Conservation (phyloP, 2,113 vertebrate genomes). For the Phyllostomus hastatus region DNA sequence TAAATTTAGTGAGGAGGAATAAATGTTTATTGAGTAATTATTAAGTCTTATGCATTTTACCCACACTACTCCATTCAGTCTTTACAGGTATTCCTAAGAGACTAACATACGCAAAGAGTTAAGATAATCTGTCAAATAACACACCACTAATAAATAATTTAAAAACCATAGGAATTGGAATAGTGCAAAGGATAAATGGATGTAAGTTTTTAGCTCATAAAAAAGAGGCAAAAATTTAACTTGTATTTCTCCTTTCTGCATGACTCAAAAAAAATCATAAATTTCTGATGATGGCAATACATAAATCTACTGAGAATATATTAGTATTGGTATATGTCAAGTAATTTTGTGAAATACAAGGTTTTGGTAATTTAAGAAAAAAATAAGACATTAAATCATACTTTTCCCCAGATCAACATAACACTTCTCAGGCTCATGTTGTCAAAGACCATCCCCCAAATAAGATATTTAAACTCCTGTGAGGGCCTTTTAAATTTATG, state of each 20-base stretch:
- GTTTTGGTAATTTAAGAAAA: neutral
- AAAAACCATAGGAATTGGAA: neutral
- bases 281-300: neutral
- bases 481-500: constrained; percentile 9
- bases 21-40: neutral
- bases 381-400: neutral
- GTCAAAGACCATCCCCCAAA: neutral
- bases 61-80: neutral
- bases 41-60: neutral
- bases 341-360: neutral
- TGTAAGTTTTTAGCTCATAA: neutral
- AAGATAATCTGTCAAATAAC: neutral
- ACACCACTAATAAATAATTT: neutral
- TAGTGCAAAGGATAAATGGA: neutral
- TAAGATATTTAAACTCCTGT: neutral
- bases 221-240: too few species aligned
- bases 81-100: neutral
- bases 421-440: neutral
- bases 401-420: neutral
- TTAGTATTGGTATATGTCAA: neutral
- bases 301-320: neutral
- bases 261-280: neutral
- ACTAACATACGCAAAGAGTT: neutral
- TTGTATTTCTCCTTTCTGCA: neutral
- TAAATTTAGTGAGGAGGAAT: neutral